Conservation (phyloP, 2,888 invertebrate species). For the Malachius bipustulatus region DNA sequence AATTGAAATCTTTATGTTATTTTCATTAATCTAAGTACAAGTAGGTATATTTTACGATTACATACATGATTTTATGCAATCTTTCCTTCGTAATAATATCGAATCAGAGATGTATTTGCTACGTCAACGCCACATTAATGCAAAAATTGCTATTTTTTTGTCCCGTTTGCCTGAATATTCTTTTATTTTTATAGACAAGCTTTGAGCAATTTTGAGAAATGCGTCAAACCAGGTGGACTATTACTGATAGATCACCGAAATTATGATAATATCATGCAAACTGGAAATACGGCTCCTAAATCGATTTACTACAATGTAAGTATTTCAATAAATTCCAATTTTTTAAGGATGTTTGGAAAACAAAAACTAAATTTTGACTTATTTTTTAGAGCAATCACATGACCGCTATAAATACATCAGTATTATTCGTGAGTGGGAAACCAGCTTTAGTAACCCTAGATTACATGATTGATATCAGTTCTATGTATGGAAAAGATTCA, state of each 20-base stretch:
- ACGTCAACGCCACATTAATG: too few relatives aligned
- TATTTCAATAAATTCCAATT: too few relatives aligned
- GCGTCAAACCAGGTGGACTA: slow-evolving; percentile 75
- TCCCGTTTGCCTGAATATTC: neutral
- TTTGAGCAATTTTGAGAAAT: slow-evolving; percentile 65
- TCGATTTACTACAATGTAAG: slow-evolving; percentile 84
- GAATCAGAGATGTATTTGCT: too few relatives aligned
- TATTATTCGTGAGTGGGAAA: slow-evolving; percentile 64
- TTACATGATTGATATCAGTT: slow-evolving; percentile 58
- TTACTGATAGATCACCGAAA: slow-evolving; percentile 82
- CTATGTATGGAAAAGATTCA: slow-evolving; percentile 16
- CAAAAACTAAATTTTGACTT: too few relatives aligned
- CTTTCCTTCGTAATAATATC: too few relatives aligned
- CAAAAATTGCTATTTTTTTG: too few relatives aligned
- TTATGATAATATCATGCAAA: slow-evolving; percentile 69
- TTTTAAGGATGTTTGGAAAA: too few relatives aligned
- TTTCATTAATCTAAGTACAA: too few relatives aligned
- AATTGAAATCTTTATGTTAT: too few relatives aligned
- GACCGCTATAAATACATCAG: slow-evolving; percentile 74
- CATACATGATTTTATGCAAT: too few relatives aligned
- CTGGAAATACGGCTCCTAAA: slow-evolving; percentile 66
- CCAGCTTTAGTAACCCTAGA: slow-evolving; percentile 71
- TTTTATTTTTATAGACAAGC: slow-evolving; percentile 44
- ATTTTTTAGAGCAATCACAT: slow-evolving; percentile 61
- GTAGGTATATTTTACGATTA: too few relatives aligned